Conservation (phyloP, 2,113 vertebrate genomes). For the Zootoca vivipara region DNA sequence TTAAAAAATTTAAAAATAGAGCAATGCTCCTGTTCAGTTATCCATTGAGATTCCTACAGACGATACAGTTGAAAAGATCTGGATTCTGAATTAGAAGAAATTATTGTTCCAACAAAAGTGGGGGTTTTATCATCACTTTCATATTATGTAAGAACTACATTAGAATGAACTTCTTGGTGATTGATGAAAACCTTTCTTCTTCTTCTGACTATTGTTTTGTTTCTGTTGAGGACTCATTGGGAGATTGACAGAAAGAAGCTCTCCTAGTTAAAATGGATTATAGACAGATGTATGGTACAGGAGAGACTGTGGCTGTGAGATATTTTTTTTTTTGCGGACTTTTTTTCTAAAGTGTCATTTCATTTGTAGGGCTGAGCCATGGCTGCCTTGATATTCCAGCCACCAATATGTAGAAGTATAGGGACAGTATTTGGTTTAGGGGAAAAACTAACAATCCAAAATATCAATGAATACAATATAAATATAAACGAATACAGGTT, state of each 20-base stretch:
- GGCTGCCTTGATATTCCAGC: not conserved
- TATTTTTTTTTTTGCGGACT: too few relatives aligned
- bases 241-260: too few relatives aligned
- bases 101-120: not conserved
- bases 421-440: not conserved
- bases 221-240: too few relatives aligned
- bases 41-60: not conserved
- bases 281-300: too few relatives aligned
- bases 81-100: not conserved
- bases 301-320: too few relatives aligned
- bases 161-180: not conserved
- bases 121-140: rapidly evolving
- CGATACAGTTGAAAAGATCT: conserved; percentile 6
- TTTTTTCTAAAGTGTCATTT: too few relatives aligned
- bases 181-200: too few relatives aligned
- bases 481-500: not conserved
- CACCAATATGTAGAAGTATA: not conserved
- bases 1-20: not conserved
- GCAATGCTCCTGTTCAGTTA: not conserved
- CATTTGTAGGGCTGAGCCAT: too few relatives aligned
- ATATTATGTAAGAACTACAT: not conserved
- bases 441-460: not conserved
- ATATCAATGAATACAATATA: not conserved
- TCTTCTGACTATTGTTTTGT: too few relatives aligned
- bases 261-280: too few relatives aligned